Percentiles rank a stretch among this genome's conserved stretches.
Conservation (phyloP, 2,113 vertebrate species). For the Muntiacus muntjak region DNA sequence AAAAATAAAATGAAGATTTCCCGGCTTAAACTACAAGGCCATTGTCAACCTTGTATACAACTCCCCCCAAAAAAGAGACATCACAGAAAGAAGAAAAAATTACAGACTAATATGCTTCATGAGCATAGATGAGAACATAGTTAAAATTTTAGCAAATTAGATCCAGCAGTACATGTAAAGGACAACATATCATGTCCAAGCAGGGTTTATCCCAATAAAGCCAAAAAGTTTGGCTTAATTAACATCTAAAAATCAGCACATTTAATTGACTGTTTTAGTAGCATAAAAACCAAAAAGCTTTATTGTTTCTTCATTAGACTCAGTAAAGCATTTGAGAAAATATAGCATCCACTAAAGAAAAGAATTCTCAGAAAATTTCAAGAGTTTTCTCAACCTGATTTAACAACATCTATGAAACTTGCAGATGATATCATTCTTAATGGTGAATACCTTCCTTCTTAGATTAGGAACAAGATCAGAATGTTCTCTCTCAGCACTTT, state of each 20-base stretch:
- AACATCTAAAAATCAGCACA: background rate
- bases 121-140: background rate
- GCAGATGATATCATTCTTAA: background rate
- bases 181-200: background rate
- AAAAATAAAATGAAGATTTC: background rate
- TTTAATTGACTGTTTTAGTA: background rate
- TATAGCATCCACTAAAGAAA: background rate
- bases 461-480: background rate
- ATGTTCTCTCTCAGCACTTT: background rate
- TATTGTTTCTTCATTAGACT: background rate
- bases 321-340: background rate
- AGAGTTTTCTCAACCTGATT: background rate
- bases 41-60: background rate
- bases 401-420: background rate
- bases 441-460: background rate
- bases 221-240: background rate
- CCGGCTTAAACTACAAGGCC: background rate
- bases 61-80: too few relatives aligned
- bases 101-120: background rate
- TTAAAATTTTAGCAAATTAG: background rate
- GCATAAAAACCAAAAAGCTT: background rate
- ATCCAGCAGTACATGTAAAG: background rate
- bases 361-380: background rate
- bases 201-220: background rate
- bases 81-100: background rate